These are phyloP conservation scores for Eupithecia subfuscata DNA, from an alignment of 2,888 invertebrate genomes.

Conservation along the genomic window DNA sequence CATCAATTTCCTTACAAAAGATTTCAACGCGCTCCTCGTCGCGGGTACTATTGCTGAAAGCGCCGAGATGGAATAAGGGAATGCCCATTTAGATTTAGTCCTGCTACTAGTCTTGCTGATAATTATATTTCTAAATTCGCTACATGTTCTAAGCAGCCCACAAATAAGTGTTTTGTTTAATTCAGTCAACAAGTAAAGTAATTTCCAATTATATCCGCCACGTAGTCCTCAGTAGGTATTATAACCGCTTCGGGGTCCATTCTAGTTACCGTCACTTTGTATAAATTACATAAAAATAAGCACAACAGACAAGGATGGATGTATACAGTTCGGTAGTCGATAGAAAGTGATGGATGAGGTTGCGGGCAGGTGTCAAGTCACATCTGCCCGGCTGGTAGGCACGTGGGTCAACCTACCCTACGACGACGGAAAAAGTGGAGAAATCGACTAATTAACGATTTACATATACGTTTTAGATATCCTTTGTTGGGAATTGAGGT, in stretches of 20 bases:
- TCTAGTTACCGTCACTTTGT: slow-evolving; percentile 82
- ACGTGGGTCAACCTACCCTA: slow-evolving; percentile 76
- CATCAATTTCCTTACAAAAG: background rate
- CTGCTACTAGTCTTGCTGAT: background rate
- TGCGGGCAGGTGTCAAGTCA: slow-evolving; percentile 81
- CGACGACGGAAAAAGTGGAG: slow-evolving; percentile 67
- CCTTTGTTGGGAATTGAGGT: slow-evolving; percentile 20
- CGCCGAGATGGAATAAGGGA: background rate
- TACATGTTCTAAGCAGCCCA: background rate
- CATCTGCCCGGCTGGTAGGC: slow-evolving; percentile 79
- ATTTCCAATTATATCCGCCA: background rate
- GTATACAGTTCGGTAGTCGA: slow-evolving; percentile 58
- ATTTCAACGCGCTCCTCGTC: background rate
- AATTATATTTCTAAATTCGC: background rate
- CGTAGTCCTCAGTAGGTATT: slow-evolving; percentile 33
- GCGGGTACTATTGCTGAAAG: background rate
- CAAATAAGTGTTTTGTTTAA: background rate
- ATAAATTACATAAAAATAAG: slow-evolving; percentile 84
- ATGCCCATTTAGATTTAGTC: background rate
- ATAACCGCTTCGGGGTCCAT: slow-evolving; percentile 74
- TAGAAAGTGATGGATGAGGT: slow-evolving; percentile 74
- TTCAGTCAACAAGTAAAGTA: background rate
- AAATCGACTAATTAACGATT: slow-evolving; percentile 62
- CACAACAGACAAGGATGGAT: slow-evolving; percentile 70
- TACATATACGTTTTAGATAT: slow-evolving; percentile 34